Evolutionary conservation across 2,888 invertebrate genomes (phyloP).

Genomic region (Thalpophila matura): DNA sequence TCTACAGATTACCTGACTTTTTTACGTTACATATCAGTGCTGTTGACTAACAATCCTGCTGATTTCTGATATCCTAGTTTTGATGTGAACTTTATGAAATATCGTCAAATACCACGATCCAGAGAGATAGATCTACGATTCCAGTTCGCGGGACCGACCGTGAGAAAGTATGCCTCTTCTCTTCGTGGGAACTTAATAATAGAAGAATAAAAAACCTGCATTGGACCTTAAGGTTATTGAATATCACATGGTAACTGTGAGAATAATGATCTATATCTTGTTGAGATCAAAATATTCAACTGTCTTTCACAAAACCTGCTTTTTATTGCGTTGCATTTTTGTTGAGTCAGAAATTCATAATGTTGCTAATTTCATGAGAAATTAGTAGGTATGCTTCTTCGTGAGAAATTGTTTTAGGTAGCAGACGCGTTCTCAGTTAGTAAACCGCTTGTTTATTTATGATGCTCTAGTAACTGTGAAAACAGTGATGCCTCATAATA

Average conservation of each 20-base stretch:
- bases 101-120: too few species aligned
- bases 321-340: not conserved
- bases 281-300: not conserved
- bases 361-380: not conserved
- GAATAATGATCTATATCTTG: slow-evolving; percentile 5
- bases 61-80: slow-evolving; percentile 10
- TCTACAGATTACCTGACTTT: not conserved
- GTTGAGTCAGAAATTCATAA: not conserved
- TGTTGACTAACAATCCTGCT: not conserved
- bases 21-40: not conserved
- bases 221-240: not conserved
- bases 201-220: not conserved
- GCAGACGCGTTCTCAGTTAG: not conserved
- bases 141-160: too few species aligned
- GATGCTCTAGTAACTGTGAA: slow-evolving; percentile 1
- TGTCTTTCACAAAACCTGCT: not conserved
- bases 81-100: slow-evolving; percentile 4
- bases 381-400: not conserved
- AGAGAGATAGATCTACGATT: too few species aligned
- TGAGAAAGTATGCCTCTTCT: not conserved
- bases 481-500: not conserved
- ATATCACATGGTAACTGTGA: slow-evolving; percentile 27
- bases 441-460: not conserved
- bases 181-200: not conserved
- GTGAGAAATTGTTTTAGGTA: too few species aligned